Percentiles rank a stretch among this genome's conserved stretches.
Conservation (phyloP, 2,888 invertebrate genomes). For the Incurvaria masculella region DNA sequence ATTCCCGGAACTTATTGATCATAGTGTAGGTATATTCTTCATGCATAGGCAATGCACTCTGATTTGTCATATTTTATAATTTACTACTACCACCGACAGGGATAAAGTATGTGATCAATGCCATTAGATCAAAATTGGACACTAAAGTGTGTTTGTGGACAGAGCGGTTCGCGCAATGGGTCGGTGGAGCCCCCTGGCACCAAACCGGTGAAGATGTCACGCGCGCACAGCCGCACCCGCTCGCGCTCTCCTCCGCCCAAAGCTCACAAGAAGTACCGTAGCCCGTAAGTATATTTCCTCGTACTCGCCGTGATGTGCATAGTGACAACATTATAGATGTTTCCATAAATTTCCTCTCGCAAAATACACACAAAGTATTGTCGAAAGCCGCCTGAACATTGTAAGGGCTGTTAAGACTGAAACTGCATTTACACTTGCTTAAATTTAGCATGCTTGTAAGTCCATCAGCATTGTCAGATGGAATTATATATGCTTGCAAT, state of each 20-base stretch:
- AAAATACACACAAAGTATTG: no score
- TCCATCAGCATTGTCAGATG: conserved; percentile 2
- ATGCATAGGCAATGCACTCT: no score
- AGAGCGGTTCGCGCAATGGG: conserved; percentile 54
- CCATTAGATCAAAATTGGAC: no score
- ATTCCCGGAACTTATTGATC: no score
- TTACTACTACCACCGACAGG: no score
- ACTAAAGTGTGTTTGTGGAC: conserved; percentile 14
- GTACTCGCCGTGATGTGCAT: background rate
- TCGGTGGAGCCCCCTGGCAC: conserved; percentile 37
- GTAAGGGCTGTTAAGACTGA: background rate
- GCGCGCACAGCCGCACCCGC: conserved; percentile 51
- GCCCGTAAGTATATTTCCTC: conserved; percentile 36
- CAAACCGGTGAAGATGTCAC: conserved; percentile 41
- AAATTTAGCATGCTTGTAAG: conserved; percentile 5
- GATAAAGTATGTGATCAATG: no score
- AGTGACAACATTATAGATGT: conserved; percentile 3
- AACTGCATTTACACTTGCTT: conserved; percentile 10
- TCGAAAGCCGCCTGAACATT: no score
- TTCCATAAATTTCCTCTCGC: background rate
- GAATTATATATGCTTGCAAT: no score
- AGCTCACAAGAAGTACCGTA: conserved; percentile 45
- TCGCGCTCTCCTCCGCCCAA: conserved; percentile 50
- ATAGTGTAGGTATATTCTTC: no score
- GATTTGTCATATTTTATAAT: no score